phyloP scores from a whole-genome alignment of 37 sponge, comb jelly and placozoan species.

The Hormiphora californensis region DNA sequence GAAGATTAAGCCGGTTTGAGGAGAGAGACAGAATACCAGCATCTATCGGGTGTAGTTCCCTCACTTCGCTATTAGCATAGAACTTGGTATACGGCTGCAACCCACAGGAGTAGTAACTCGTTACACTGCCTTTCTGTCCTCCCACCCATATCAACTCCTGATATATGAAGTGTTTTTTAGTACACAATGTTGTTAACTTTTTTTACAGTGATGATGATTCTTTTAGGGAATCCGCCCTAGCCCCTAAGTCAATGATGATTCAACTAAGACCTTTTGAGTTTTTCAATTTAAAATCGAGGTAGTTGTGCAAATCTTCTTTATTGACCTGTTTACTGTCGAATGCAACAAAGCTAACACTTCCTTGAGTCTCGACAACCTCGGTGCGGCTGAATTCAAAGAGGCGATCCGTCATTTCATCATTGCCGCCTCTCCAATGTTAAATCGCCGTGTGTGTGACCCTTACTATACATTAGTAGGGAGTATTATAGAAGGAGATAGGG shows the following conservation, averaged over 20 bases:
- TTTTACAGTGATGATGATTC: no score
- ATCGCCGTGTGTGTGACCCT: no score
- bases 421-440: no score
- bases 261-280: no score
- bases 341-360: neutral
- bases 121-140: conserved; percentile 52
- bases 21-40: conserved; percentile 42
- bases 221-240: no score
- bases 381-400: conserved; percentile 38
- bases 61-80: conserved; percentile 24
- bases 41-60: neutral
- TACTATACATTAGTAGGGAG: no score
- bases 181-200: no score
- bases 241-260: no score
- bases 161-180: neutral
- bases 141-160: conserved; percentile 43
- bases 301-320: no score
- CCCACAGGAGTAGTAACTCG: conserved; percentile 52
- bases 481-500: no score
- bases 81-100: conserved; percentile 44
- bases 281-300: no score
- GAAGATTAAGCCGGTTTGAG: conserved; percentile 38
- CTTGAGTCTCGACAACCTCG: conserved; percentile 3
- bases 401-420: conserved; percentile 17
- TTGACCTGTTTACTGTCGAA: conserved; percentile 43